Percentiles rank a stretch among this genome's conserved stretches.
Conservation (phyloP, 2,888 invertebrate genomes). For the Apodemia duryi region DNA sequence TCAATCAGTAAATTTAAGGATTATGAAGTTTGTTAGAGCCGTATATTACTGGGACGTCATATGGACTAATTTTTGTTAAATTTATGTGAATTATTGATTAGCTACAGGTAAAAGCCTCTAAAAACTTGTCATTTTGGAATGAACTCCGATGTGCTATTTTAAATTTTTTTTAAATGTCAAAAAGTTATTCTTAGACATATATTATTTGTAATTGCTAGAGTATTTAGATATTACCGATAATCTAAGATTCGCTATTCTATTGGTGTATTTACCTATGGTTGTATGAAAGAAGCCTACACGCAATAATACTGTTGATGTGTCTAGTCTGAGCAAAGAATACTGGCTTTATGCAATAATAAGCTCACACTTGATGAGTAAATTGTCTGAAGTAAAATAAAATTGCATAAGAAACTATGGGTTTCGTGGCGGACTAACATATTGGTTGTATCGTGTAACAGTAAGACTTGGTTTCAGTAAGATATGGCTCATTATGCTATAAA, state of each 20-base stretch:
- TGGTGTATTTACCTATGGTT: neutral
- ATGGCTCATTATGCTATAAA: neutral
- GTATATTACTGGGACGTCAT: neutral
- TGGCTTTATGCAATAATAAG: neutral
- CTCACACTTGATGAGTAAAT: neutral
- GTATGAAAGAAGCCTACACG: neutral
- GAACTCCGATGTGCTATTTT: neutral
- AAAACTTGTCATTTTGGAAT: too few relatives aligned
- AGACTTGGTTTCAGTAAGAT: slow-evolving; percentile 2
- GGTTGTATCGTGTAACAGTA: neutral
- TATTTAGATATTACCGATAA: neutral
- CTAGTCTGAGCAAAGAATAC: neutral
- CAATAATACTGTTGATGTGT: neutral
- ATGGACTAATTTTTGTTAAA: too few relatives aligned
- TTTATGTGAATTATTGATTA: too few relatives aligned
- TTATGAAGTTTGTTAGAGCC: neutral
- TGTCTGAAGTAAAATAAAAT: neutral
- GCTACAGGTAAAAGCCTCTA: too few relatives aligned
- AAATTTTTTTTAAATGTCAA: neutral
- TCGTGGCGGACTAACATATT: neutral
- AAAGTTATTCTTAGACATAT: neutral
- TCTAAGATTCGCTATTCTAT: neutral
- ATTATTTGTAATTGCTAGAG: neutral
- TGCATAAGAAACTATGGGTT: neutral
- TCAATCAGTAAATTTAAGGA: neutral